phyloP scores from a whole-genome alignment of 1,140 invertebrate genomes.

The Galleria mellonella region DNA sequence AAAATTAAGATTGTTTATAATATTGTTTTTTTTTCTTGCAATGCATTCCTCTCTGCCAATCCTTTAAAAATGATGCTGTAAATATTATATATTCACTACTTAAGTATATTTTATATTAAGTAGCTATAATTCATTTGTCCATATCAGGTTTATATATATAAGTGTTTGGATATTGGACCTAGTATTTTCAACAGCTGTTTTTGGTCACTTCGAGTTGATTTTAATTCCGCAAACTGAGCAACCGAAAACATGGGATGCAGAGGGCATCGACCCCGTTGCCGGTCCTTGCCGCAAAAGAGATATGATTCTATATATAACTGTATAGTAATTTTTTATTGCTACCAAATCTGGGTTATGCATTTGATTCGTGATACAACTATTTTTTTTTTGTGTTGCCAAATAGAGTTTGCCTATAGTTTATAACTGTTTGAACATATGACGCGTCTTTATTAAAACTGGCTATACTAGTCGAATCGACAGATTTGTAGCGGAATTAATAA shows the following conservation, averaged over 20 bases:
- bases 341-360: slow-evolving; percentile 46
- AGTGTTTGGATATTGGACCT: no score
- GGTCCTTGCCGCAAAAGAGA: slow-evolving; percentile 45
- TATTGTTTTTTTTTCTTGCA: no score
- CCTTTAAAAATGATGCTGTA: no score
- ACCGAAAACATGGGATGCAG: slow-evolving; percentile 33
- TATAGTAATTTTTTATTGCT: slow-evolving; percentile 60
- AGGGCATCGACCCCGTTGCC: slow-evolving; percentile 41
- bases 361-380: slow-evolving; percentile 46
- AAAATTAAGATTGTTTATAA: no score
- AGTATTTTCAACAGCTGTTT: no score
- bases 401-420: slow-evolving; percentile 17
- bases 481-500: no score
- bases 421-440: slow-evolving; percentile 15
- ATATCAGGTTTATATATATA: no score
- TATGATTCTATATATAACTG: slow-evolving; percentile 69
- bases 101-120: no score
- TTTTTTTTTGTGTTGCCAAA: slow-evolving; percentile 22
- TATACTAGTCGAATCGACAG: background rate
- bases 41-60: no score
- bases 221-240: slow-evolving; percentile 5
- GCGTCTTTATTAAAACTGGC: background rate
- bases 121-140: no score
- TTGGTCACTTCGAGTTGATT: slow-evolving; percentile 5
- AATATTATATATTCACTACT: no score